Base-by-base conservation (phyloP, 2,888 invertebrate genomes). In the Belgica antarctica region DNA sequence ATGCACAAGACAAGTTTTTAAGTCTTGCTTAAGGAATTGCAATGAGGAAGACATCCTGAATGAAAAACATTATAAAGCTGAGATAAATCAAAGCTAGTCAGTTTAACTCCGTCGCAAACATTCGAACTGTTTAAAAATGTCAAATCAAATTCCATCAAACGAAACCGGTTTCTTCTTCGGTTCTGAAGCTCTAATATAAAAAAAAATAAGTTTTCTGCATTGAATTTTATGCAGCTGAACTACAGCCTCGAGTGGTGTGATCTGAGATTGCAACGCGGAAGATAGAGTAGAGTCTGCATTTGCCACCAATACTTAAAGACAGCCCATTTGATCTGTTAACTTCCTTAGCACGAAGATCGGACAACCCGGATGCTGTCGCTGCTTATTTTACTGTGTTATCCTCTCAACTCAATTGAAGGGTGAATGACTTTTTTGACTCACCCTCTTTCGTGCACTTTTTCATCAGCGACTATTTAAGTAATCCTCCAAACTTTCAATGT, bases 121-220 rank as follows among this genome's bases (percentile, higher is more conserved):
- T n/a, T n/a, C n/a, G n/a, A n/a, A n/a, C n/a, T n/a, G n/a, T 22
- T 52, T 41, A 41, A 17, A 52, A 52, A 52, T 52, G 52, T 52
- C 52, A 52, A 17, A 22, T 22, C 52, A n/a, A 52, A 7, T 52
- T 52, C 17, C 52, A 52, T 52, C 52, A 52, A 52, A 22, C 19
- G 12, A n/a, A 52, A 52, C 52, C 52, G 52, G 52, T 52, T 52
- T 52, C 22, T 4, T 52, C 52, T 52, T 52, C 52, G 52, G 52
- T 52, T 52, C 52, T 52, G 52, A 52, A 17, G 52, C 52, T 52
- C 22, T 17, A n/a, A n/a, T 17, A 3, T 52, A 1, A 2, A 22
- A 52, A 52, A 15, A 34, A 15, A 52, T 22, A 52, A 52, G 4
- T 52, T 52, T 52, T 52, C 52, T 41, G 41, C 41, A 41, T n/a